Evolutionary conservation across 2,888 invertebrate species (phyloP).

Genomic region (Acleris literana): DNA sequence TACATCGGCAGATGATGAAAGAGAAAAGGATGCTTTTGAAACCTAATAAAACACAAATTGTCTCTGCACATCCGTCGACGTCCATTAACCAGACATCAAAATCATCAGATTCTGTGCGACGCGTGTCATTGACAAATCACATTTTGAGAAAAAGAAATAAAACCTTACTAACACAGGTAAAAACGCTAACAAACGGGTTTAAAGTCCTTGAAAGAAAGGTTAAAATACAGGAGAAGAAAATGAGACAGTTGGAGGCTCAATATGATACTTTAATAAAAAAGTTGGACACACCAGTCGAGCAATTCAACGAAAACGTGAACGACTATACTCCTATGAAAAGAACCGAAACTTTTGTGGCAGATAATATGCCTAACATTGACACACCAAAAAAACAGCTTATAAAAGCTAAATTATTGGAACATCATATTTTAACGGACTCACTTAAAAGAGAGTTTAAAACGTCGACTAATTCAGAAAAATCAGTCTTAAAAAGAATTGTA

Average conservation of each 20-base stretch:
- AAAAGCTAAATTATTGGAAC: background rate
- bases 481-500: background rate
- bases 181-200: accelerated
- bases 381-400: background rate
- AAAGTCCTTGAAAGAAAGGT: background rate
- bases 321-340: background rate
- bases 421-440: background rate
- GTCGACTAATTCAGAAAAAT: background rate
- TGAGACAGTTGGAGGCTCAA: background rate
- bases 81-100: background rate
- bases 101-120: background rate
- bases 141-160: background rate
- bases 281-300: background rate
- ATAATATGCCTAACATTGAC: background rate
- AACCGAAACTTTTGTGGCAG: background rate
- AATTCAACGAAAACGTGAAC: background rate
- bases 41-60: background rate
- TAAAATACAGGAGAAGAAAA: background rate
- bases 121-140: background rate
- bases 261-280: background rate
- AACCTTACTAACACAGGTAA: background rate
- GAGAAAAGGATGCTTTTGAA: background rate
- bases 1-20: background rate
- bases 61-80: background rate
- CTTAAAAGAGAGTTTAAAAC: background rate